phyloP scores from a whole-genome alignment of 2,888 invertebrate species.

The Melieria crassipennis region DNA sequence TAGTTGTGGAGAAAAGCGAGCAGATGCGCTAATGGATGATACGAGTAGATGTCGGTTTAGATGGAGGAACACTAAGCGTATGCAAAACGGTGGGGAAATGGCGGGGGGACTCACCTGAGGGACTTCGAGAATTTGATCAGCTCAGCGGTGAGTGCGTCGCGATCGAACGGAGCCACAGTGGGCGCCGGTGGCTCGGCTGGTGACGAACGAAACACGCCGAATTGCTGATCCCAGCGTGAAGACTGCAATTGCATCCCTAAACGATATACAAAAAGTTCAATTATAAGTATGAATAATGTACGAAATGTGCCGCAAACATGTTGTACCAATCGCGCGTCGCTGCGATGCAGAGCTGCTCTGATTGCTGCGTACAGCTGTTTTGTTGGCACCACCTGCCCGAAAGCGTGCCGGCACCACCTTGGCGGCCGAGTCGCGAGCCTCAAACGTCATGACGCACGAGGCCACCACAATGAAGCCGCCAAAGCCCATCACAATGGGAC shows the following conservation, averaged over 20 bases:
- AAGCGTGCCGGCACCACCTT: slow-evolving; percentile 86
- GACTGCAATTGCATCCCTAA: slow-evolving; percentile 58
- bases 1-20: slow-evolving; percentile 60
- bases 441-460: slow-evolving; percentile 98
- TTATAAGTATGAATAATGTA: not conserved
- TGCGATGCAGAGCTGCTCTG: slow-evolving; percentile 62
- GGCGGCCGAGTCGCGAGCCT: slow-evolving; percentile 93
- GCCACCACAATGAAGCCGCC: slow-evolving; percentile 97
- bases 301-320: not conserved
- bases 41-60: too few relatives aligned
- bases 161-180: slow-evolving; percentile 62
- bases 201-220: slow-evolving; percentile 75
- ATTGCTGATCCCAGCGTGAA: slow-evolving; percentile 72
- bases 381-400: slow-evolving; percentile 65
- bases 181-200: slow-evolving; percentile 65
- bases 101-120: slow-evolving; percentile 51
- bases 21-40: slow-evolving; percentile 54
- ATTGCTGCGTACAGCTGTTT: slow-evolving; percentile 57
- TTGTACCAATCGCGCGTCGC: slow-evolving; percentile 61
- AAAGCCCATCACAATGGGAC: slow-evolving; percentile 97
- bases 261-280: not conserved
- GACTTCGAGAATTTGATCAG: slow-evolving; percentile 67
- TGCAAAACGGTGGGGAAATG: not conserved
- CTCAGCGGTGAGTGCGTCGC: slow-evolving; percentile 67
- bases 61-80: slow-evolving; percentile 13